Base-by-base conservation (phyloP, 2,797 vertebrate genomes). In the Brachyalestes nurse region DNA sequence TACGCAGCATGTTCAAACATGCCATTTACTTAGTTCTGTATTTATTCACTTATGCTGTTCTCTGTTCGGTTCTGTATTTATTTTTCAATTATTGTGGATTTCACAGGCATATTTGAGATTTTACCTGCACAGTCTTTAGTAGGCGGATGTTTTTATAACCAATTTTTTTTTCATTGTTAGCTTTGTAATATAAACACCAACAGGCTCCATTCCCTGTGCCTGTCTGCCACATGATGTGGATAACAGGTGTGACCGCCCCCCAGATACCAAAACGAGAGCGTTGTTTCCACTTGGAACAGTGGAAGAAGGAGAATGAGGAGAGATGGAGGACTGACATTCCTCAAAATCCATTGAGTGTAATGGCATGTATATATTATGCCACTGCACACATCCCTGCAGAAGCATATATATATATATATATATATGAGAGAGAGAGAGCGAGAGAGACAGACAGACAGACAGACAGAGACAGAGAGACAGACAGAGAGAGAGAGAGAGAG, bases 241-340 rank as follows among this genome's bases (percentile, higher is more conserved):
- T 55, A 82, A 75, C 85, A 84, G 74, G 77, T 79, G 66, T 61
- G 71, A 62, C 14, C 67, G 28, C 45, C 45, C 60, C 62, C 34
- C 64, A 55, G 57, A 79, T 75, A 62, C 66, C 65, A 62, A 42
- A 75, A 65, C 78, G 28, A 65, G 72, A 64, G 65, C 12, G 58
- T 77, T 62, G 66, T 71, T 82, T 79, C 75, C 72, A 81, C 72
- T 69, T 61, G 40, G 72, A 67, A 57, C 57, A 64, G 12, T 13
- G 72, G 55, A 47, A 60, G 66, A 80, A 45, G 51, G 58, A 72
- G 78, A 57, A 78, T 25, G 65, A 71, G 51, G 58, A 67, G 51
- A 25, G 17, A 25, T 6, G 60, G 77, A 57, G 72, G 25, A 17
- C 45, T 62, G 53, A 75, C 82, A 58, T 75, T 78, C 75, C 58